phyloP scores from a whole-genome alignment of 1,140 invertebrate species.

The Yoshiicerus persimilis region DNA sequence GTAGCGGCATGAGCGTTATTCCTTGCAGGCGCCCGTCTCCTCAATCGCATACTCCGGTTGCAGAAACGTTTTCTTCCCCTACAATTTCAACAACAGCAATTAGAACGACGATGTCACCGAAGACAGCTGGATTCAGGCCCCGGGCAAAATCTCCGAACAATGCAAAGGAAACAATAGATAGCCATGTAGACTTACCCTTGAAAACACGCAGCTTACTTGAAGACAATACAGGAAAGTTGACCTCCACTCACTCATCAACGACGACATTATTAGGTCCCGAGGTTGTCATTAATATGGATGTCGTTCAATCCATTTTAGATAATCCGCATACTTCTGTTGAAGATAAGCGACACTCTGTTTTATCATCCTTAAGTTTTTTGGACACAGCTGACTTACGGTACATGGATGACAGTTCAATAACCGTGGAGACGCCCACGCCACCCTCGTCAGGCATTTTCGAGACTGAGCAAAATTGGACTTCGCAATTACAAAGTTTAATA shows the following conservation, averaged over 20 bases:
- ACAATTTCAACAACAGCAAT: not conserved
- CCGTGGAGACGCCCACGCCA: conserved; percentile 57
- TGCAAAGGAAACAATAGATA: not conserved
- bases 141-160: not conserved
- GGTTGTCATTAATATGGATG: conserved; percentile 36
- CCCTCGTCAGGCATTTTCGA: conserved; percentile 36
- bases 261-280: conserved; percentile 45
- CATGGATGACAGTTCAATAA: conserved; percentile 88
- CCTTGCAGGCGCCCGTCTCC: not conserved
- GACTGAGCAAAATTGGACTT: conserved; percentile 27
- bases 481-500: conserved; percentile 46
- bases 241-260: conserved; percentile 47
- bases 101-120: too few species aligned
- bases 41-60: not conserved
- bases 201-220: not conserved
- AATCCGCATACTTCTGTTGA: conserved; percentile 53
- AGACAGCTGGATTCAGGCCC: not conserved
- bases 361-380: conserved; percentile 61
- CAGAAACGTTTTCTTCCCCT: not conserved
- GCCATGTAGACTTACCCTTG: not conserved
- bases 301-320: conserved; percentile 56
- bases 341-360: conserved; percentile 67
- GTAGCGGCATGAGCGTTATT: not conserved
- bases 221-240: not conserved
- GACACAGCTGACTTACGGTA: conserved; percentile 78